Evolutionary conservation across 2,888 invertebrate genomes (phyloP).

Genomic region (Oegoconia quadripuncta): DNA sequence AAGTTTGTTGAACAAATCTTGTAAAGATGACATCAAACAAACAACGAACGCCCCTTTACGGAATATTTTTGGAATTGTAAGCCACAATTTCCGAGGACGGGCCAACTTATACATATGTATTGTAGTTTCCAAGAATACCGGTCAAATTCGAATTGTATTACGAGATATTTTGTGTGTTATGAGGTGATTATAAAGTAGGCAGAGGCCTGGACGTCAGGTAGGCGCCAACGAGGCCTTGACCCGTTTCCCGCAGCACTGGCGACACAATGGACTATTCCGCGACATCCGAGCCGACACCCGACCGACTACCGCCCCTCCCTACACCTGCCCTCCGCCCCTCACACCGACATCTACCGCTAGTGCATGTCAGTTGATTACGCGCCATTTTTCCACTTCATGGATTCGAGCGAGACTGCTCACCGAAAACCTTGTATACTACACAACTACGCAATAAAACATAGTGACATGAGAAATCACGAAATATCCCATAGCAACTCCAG

Average conservation of each 20-base stretch:
- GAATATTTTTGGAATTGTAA: too few relatives aligned
- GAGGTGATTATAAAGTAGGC: slow-evolving; percentile 18
- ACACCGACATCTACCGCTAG: slow-evolving; percentile 2
- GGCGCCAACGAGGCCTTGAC: slow-evolving; percentile 69
- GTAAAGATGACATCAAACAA: too few relatives aligned
- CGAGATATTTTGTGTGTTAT: neutral
- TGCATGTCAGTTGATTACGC: neutral
- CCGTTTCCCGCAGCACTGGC: slow-evolving; percentile 45
- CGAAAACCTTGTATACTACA: too few relatives aligned
- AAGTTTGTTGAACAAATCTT: too few relatives aligned
- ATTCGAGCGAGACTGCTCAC: too few relatives aligned
- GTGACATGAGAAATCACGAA: too few relatives aligned
- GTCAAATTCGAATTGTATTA: neutral
- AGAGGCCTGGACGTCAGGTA: slow-evolving; percentile 45
- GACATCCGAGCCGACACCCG: slow-evolving; percentile 58
- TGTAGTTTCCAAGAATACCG: slow-evolving; percentile 1
- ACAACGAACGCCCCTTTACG: neutral
- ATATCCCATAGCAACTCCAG: too few relatives aligned
- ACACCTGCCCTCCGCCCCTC: slow-evolving; percentile 16
- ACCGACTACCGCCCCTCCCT: slow-evolving; percentile 30
- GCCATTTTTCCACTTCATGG: too few relatives aligned
- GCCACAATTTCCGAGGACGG: neutral
- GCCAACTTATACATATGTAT: neutral
- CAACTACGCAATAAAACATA: too few relatives aligned
- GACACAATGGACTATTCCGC: slow-evolving; percentile 63